These are phyloP conservation scores for Gymnocypris eckloni DNA, from an alignment of 2,797 vertebrate genomes.

Conservation along the genomic window DNA sequence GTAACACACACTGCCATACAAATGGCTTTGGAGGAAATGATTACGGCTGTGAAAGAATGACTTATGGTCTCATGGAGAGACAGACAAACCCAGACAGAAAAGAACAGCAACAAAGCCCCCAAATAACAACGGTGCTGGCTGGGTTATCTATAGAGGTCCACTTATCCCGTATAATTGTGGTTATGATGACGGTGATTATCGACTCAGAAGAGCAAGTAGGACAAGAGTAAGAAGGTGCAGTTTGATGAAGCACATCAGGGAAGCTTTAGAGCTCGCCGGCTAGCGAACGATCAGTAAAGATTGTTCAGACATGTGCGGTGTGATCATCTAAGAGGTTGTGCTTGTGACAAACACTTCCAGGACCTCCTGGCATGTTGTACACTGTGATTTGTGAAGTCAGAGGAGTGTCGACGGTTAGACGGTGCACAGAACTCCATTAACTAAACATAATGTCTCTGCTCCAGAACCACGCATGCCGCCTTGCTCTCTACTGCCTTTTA, in stretches of 20 bases:
- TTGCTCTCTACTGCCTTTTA: conserved; percentile 23
- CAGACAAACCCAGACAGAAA: conserved; percentile 1
- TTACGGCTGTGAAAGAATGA: conserved; percentile 55
- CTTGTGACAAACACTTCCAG: background rate
- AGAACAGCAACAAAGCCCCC: conserved; percentile 2
- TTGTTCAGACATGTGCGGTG: background rate
- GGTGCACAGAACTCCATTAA: conserved; percentile 23
- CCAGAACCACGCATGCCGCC: background rate
- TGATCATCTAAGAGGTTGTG: background rate
- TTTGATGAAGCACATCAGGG: conserved; percentile 21
- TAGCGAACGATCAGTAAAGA: conserved; percentile 5
- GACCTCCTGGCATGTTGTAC: background rate
- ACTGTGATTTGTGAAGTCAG: background rate
- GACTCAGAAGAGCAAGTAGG: conserved; percentile 1
- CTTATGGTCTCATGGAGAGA: conserved; percentile 6
- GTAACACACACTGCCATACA: conserved; percentile 60
- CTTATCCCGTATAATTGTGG: background rate
- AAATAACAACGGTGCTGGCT: background rate
- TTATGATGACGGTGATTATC: conserved; percentile 24
- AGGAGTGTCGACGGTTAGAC: conserved; percentile 8
- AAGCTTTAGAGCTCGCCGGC: background rate
- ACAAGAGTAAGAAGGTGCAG: background rate
- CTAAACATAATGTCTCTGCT: conserved; percentile 18
- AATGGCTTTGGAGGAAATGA: conserved; percentile 59
- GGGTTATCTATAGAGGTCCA: conserved; percentile 20